Evolutionary conservation across 2,113 vertebrate genomes (phyloP).

Genomic region (Oriolus oriolus): DNA sequence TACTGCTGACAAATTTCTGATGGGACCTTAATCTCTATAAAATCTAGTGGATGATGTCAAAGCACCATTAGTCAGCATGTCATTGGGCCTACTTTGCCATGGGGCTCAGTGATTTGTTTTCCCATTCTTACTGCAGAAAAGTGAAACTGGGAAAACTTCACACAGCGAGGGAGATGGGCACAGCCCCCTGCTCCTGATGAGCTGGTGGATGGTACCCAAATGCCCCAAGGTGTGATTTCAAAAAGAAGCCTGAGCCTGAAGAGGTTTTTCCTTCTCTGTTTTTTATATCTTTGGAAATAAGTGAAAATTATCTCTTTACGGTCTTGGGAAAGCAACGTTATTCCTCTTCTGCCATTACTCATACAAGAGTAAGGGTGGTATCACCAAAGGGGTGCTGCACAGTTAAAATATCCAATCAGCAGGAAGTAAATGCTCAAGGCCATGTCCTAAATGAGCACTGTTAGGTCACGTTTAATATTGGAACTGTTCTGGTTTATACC

Average conservation of each 20-base stretch:
- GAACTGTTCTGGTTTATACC: background rate
- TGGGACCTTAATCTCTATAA: background rate
- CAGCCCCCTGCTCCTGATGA: accelerated
- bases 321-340: background rate
- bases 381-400: background rate
- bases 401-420: background rate
- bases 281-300: background rate
- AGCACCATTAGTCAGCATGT: conserved; percentile 42
- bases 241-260: background rate
- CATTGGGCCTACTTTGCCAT: background rate
- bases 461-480: background rate
- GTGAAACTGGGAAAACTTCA: background rate
- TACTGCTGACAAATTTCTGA: conserved; percentile 45
- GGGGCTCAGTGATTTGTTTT: background rate
- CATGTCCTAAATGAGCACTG: background rate
- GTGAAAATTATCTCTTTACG: background rate
- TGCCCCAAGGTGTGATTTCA: background rate
- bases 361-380: background rate
- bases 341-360: background rate
- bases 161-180: accelerated
- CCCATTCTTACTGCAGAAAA: background rate
- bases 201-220: background rate
- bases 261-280: background rate
- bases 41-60: conserved; percentile 18
- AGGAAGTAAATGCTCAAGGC: background rate